A percentile compares a stretch with the other conserved stretches of the same genome.
These are phyloP conservation scores for Eriosoma lanigerum DNA, from an alignment of 1,140 invertebrate genomes.

Conservation along the genomic window DNA sequence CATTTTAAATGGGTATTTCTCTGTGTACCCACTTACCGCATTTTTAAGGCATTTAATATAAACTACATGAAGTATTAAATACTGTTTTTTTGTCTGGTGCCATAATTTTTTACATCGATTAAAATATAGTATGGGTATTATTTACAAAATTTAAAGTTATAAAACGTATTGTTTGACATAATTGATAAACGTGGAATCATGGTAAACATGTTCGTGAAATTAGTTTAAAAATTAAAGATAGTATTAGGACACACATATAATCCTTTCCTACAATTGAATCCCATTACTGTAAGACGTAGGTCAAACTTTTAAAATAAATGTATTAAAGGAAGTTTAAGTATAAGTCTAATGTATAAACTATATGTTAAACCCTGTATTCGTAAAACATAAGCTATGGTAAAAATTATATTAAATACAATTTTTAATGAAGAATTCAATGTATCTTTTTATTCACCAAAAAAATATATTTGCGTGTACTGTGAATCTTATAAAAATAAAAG, in stretches of 20 bases:
- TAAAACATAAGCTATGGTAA: background rate
- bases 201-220: background rate
- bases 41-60: no score
- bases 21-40: no score
- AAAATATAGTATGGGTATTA: no score
- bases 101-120: no score
- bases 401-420: background rate
- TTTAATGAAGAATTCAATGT: constrained; percentile 3
- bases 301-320: background rate
- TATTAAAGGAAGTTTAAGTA: background rate
- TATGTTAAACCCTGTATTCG: background rate
- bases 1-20: no score
- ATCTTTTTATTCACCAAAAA: background rate
- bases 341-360: background rate
- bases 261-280: background rate
- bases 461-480: background rate
- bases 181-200: background rate
- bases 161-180: no score
- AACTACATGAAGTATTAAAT: no score
- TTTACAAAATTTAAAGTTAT: no score
- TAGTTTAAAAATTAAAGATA: background rate
- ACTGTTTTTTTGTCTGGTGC: no score
- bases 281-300: background rate
- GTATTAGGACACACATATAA: background rate
- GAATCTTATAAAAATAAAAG: background rate